These are phyloP conservation scores for Galeopsomyia nigrocyanea DNA, from an alignment of 2,888 invertebrate species.

Conservation along the genomic window DNA sequence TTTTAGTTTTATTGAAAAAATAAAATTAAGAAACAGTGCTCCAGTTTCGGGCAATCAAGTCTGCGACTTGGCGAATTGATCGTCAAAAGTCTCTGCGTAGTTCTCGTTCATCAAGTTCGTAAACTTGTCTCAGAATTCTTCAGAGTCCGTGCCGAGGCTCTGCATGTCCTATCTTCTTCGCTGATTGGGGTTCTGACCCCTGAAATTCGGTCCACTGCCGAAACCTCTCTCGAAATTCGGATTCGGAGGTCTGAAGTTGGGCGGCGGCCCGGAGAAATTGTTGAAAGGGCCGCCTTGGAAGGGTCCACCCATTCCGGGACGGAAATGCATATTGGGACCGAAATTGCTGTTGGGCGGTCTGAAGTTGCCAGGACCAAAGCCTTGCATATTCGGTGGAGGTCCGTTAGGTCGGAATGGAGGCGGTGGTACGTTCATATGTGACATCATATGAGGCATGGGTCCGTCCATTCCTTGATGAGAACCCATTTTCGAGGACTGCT, in stretches of 20 bases:
- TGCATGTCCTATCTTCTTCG: neutral
- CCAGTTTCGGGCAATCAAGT: no score
- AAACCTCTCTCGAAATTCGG: constrained; percentile 61
- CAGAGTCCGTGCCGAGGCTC: neutral
- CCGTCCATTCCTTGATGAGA: constrained; percentile 57
- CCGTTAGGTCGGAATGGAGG: constrained; percentile 62
- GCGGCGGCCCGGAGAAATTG: constrained; percentile 59
- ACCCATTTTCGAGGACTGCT: constrained; percentile 54
- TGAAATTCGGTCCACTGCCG: constrained; percentile 51
- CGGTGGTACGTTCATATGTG: constrained; percentile 59
- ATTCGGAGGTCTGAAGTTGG: constrained; percentile 59
- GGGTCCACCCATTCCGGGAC: constrained; percentile 59
- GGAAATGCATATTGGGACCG: constrained; percentile 60
- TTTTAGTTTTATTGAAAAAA: no score
- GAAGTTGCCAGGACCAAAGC: constrained; percentile 56
- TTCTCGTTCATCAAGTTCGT: no score
- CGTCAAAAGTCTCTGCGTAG: no score
- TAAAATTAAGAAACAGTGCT: no score
- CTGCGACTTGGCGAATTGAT: no score
- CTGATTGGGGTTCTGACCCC: constrained; percentile 7
- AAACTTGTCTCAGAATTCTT: no score
- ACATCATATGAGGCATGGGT: constrained; percentile 61
- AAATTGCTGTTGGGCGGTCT: constrained; percentile 63
- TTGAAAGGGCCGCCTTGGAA: constrained; percentile 54
- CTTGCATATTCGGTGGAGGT: constrained; percentile 57